Percentiles rank a stretch among this genome's conserved stretches.
Evolutionary conservation across 2,797 vertebrate genomes (phyloP).

Genomic region (Danio jaintianensis): DNA sequence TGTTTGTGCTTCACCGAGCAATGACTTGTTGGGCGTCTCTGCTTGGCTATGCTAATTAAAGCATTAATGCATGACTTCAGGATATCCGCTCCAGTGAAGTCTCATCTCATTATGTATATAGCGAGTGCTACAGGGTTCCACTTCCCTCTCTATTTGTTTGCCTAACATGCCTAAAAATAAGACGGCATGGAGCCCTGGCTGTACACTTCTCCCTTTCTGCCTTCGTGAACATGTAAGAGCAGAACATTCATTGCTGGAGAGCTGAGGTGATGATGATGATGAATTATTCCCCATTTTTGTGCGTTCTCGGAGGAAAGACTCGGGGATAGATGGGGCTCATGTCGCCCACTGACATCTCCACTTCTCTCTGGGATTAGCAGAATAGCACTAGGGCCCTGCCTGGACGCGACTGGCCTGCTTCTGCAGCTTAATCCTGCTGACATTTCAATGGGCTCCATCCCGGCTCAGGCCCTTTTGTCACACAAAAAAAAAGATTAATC

Average conservation of each 20-base stretch:
- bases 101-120: conserved; percentile 57
- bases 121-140: conserved; percentile 49
- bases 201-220: conserved; percentile 13
- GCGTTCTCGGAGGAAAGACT: conserved; percentile 22
- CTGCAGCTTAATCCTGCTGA: conserved; percentile 58
- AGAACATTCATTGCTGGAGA: conserved; percentile 31
- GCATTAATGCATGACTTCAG: conserved; percentile 59
- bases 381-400: conserved; percentile 38
- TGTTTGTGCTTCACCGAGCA: conserved; percentile 56
- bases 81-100: conserved; percentile 56
- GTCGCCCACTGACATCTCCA: conserved; percentile 39
- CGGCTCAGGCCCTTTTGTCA: conserved; percentile 33
- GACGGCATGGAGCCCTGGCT: conserved; percentile 7
- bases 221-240: conserved; percentile 33
- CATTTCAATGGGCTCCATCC: conserved; percentile 59
- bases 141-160: conserved; percentile 49
- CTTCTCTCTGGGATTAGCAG: conserved; percentile 50
- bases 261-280: conserved; percentile 42
- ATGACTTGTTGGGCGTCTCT: conserved; percentile 59
- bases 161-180: conserved; percentile 52
- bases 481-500: conserved; percentile 56
- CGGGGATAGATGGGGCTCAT: conserved; percentile 23
- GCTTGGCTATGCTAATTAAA: conserved; percentile 62
- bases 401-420: conserved; percentile 21
- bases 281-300: conserved; percentile 3